Base-by-base conservation (phyloP, 2,113 vertebrate species). In the Cyprinus carpio region DNA sequence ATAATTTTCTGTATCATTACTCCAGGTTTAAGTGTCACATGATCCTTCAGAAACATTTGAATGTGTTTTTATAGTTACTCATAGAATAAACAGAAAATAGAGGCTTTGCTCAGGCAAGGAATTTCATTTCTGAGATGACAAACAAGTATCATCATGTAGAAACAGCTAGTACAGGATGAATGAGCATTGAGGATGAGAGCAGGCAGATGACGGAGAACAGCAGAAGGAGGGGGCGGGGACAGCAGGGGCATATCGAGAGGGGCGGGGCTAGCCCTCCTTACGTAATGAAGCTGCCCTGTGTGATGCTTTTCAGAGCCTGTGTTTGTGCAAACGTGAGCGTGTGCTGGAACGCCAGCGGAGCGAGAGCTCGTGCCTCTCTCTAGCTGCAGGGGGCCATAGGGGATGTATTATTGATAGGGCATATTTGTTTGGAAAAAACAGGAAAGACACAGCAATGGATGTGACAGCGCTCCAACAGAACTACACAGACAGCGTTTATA, bases 381-480 rank as follows among this genome's bases (percentile, higher is more conserved):
- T 81, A 71, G 20, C 80, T n/a, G 71, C 87, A n/a, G 77, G 84
- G 84, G 85, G 85, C 82, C 49, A 4, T 9, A 27, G 69, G 80
- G 46, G 29, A 82, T 84, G 85, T 64, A 84, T 89, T 82, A 88
- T 87, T 88, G 82, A 88, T 86, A 71, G 64, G 27, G 81, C 87
- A 64, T 58, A 74, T 75, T 81, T 88, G 85, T 80, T 54, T 74
- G 56, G 56, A 40, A 54, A n/a, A 75, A 67, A 43, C 84, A 60
- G 40, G 16, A 62, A 77, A 56, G 77, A 87, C 72, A 82, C 74
- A 84, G 40, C 84, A 91, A 95, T 95, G 95, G 94, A 95, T n/a
- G n/a, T 94, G 80, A 90, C 92, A 84, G 89, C 92, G 40, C 85
- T 94, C 74, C 91, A 90, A 69, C 92, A 93, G 87, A 90, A 91